These are phyloP conservation scores for Manis crassicaudata DNA, from an alignment of 2,797 vertebrate species.

Conservation along the genomic window DNA sequence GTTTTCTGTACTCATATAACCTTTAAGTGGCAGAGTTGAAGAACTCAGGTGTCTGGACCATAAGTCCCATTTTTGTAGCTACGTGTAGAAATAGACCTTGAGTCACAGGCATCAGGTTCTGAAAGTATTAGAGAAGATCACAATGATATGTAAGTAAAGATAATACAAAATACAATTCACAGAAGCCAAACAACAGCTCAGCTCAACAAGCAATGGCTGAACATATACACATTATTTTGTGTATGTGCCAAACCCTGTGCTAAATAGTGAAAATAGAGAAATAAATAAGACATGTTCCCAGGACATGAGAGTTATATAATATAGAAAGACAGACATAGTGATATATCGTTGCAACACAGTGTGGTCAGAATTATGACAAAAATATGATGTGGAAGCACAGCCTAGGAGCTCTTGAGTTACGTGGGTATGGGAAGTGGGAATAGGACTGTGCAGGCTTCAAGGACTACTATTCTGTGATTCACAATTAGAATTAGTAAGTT, in stretches of 20 bases:
- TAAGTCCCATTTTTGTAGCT: neutral
- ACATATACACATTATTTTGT: neutral
- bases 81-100: neutral
- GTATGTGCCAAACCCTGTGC: neutral
- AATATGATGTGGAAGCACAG: neutral
- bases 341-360: neutral
- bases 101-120: neutral
- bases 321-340: neutral
- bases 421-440: neutral
- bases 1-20: neutral
- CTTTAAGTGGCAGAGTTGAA: neutral
- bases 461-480: neutral
- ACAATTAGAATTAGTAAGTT: neutral
- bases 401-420: neutral
- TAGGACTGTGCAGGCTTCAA: neutral
- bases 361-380: neutral
- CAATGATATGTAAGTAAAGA: neutral
- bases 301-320: neutral
- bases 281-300: neutral
- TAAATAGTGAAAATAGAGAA: constrained; percentile 25
- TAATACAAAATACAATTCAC: neutral
- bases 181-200: neutral
- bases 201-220: neutral
- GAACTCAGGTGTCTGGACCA: neutral
- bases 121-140: neutral